phyloP scores from a whole-genome alignment of 2,888 invertebrate species.

The Pterobdella sp. region DNA sequence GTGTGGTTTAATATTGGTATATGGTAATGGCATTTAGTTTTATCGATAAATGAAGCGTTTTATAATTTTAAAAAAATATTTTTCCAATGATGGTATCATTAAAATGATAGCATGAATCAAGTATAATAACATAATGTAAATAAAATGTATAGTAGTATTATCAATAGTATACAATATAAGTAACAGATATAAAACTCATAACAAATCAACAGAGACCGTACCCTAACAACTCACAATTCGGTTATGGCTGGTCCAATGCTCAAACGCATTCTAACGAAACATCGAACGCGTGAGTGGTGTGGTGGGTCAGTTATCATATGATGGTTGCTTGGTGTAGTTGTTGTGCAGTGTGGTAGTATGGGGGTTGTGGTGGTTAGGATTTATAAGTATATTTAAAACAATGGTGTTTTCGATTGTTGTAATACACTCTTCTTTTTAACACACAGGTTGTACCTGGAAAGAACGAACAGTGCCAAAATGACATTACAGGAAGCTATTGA shows the following conservation, averaged over 20 bases:
- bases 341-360: background rate
- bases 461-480: conserved; percentile 84
- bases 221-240: conserved; percentile 62
- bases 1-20: background rate
- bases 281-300: conserved; percentile 68
- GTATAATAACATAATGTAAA: no score
- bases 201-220: conserved; percentile 48
- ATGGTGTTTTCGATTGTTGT: background rate
- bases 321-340: background rate
- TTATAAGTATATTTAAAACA: background rate
- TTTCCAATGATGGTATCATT: background rate
- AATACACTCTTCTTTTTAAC: background rate
- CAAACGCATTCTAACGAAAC: conserved; percentile 89
- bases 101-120: background rate
- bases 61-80: background rate
- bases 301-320: background rate
- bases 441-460: conserved; percentile 65
- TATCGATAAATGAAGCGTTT: no score
- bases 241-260: conserved; percentile 72
- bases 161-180: no score
- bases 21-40: background rate
- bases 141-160: no score
- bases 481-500: conserved; percentile 73
- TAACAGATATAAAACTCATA: no score
- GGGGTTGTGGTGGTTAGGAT: background rate